These are phyloP conservation scores for Melanerpes aurifrons DNA, from an alignment of 2,113 vertebrate species.

Conservation along the genomic window DNA sequence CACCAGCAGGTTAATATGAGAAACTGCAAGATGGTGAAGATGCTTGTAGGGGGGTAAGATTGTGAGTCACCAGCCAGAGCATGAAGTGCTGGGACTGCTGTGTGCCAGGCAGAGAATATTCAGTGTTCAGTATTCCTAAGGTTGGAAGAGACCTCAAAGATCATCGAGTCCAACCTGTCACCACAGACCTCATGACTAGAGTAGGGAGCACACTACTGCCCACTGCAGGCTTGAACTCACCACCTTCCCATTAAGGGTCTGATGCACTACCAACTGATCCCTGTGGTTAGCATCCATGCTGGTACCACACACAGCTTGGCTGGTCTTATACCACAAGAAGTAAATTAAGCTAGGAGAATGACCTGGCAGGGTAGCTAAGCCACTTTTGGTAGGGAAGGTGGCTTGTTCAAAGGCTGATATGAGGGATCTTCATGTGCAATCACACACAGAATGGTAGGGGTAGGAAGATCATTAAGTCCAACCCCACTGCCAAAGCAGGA, in stretches of 20 bases:
- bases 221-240: too few relatives aligned
- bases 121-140: too few relatives aligned
- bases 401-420: background rate
- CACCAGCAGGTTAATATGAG: background rate
- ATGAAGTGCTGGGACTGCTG: background rate
- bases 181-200: too few relatives aligned
- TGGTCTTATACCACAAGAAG: background rate
- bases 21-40: background rate
- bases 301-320: background rate
- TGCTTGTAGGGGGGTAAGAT: background rate
- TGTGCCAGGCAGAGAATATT: background rate
- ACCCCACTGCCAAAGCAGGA: too few relatives aligned
- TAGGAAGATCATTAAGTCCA: too few relatives aligned
- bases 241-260: too few relatives aligned
- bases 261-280: background rate
- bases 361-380: background rate
- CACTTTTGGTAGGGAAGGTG: background rate
- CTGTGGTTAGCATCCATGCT: background rate
- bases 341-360: background rate
- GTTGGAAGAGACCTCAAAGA: too few relatives aligned
- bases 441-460: too few relatives aligned
- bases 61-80: background rate
- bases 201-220: too few relatives aligned
- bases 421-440: background rate
- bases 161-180: too few relatives aligned